These are phyloP conservation scores for Aporophyla lueneburgensis DNA, from an alignment of 2,888 invertebrate species.

Conservation along the genomic window DNA sequence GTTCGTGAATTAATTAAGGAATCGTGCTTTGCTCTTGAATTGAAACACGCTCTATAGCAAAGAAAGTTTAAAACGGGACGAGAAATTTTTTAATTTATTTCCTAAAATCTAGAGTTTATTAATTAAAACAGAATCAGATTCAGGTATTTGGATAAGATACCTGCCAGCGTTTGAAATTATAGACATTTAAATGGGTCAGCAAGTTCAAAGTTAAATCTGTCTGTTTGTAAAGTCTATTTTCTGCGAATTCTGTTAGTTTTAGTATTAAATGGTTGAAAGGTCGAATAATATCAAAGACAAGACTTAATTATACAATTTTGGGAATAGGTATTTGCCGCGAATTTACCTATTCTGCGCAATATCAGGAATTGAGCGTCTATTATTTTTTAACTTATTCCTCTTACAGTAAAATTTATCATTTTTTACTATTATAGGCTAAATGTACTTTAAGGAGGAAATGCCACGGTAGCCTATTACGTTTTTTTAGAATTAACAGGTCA, in stretches of 20 bases:
- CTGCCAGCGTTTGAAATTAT: constrained; percentile 10
- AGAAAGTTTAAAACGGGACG: background rate
- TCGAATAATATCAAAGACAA: constrained; percentile 14
- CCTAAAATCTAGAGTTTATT: background rate
- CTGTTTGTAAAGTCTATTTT: constrained; percentile 4
- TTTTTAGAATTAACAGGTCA: no score
- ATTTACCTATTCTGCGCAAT: constrained; percentile 23
- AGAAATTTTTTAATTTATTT: background rate
- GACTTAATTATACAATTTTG: constrained; percentile 2
- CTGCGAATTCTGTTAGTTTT: constrained; percentile 25
- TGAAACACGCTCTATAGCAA: background rate
- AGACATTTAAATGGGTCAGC: constrained; percentile 25
- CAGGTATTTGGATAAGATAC: background rate
- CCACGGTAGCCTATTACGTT: no score
- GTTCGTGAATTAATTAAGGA: background rate
- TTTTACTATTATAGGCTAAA: background rate
- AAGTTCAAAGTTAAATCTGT: constrained; percentile 2
- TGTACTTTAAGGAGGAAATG: no score
- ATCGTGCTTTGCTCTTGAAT: background rate
- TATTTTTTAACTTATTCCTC: background rate
- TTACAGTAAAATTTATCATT: background rate
- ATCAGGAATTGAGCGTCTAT: background rate
- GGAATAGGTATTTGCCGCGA: background rate
- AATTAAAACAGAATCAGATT: constrained; percentile 7
- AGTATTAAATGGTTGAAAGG: constrained; percentile 10